Evolutionary conservation across 2,797 vertebrate genomes (phyloP), one percentile per base, ranked within the genome.

Genomic region (Schizothorax lantsangensis): DNA sequence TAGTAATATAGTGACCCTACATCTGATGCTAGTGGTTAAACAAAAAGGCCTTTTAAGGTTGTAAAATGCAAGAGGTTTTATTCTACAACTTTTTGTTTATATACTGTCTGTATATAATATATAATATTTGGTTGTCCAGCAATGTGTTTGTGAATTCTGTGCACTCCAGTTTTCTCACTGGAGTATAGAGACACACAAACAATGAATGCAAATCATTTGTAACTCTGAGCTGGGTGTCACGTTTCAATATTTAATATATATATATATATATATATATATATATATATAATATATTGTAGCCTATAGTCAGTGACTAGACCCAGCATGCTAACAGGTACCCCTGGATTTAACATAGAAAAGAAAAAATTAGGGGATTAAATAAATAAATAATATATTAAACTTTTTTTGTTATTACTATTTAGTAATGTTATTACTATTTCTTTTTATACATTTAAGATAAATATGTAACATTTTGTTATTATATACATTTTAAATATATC

Each of bases 91-190:
- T 30, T 3, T 59, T 59, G 1, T 12, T 5, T 30, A 6, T 6
- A 54, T 71, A n/a, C n/a, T n/a, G n/a, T n/a, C n/a, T n/a, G n/a
- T n/a, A n/a, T n/a, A n/a, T n/a, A n/a, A n/a, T n/a, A n/a, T n/a
- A n/a, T n/a, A n/a, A n/a, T 47, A 64, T 81, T 30, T 23, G 47
- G 12, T 26, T 66, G 59, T 68, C 15, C 10, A 21, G 83, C 8
- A 33, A n/a, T 57, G 10, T 33, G n/a, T 85, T 57, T 9, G 6
- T 54, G 19, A 79, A 79, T 71, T 83, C n/a, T 79, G 47, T 85
- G 36, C 75, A 54, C 23, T 26, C 30, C 30, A 68, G 21, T 40
- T 52, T 10, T 84, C 33, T 77, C 30, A 43, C 19, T 84, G 23
- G 17, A 57, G 33, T 4, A 84, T 14, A 40, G 45, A 68, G 45